Evolutionary conservation across 1,140 invertebrate species (phyloP).

Genomic region (Aleiodes sp.): DNA sequence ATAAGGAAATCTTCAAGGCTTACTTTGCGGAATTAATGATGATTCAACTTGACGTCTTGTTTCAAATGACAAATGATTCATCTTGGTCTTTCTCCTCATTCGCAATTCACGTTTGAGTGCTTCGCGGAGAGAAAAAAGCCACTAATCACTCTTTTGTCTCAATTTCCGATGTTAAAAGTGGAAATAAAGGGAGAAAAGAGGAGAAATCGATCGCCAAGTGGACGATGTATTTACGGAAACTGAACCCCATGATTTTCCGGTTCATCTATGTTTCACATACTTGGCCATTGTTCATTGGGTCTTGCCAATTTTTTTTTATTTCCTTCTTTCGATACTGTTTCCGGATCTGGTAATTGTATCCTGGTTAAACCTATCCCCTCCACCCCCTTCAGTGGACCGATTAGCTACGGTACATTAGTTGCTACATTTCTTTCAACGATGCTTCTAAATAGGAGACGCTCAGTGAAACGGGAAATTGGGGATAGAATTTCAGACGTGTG

Average conservation of each 20-base stretch:
- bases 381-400: slow-evolving; percentile 25
- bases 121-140: neutral
- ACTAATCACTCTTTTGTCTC: slow-evolving; percentile 4
- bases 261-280: slow-evolving; percentile 2
- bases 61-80: slow-evolving; percentile 52
- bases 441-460: slow-evolving; percentile 18
- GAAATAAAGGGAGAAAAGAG: neutral
- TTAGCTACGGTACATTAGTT: slow-evolving; percentile 48
- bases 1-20: neutral
- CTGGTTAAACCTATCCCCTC: slow-evolving; percentile 40
- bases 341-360: slow-evolving; percentile 26
- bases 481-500: neutral
- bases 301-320: neutral
- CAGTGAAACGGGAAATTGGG: slow-evolving; percentile 34
- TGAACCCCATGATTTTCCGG: slow-evolving; percentile 18
- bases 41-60: slow-evolving; percentile 45
- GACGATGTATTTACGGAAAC: slow-evolving; percentile 20
- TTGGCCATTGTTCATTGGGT: neutral
- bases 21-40: slow-evolving; percentile 53
- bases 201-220: slow-evolving; percentile 6
- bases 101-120: slow-evolving; percentile 17
- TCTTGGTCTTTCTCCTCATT: neutral
- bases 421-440: slow-evolving; percentile 31
- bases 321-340: neutral
- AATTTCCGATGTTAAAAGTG: no score